Evolutionary conservation across 2,888 invertebrate species (phyloP).

Genomic region (Parascotia fuliginaria): DNA sequence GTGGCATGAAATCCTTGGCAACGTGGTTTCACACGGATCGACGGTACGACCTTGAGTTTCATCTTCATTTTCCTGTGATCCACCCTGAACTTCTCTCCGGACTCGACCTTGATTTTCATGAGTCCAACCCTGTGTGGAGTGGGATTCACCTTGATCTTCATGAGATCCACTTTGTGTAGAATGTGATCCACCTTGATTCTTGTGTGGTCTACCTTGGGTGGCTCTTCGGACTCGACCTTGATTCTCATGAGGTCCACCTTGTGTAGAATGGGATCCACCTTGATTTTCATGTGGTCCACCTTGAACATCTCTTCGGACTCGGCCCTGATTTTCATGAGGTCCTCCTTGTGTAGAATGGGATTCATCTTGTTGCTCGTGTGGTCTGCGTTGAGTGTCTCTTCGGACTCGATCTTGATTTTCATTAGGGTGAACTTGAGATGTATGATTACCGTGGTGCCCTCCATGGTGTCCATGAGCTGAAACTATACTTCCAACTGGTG

Average conservation of each 20-base stretch:
- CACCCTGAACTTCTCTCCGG: neutral
- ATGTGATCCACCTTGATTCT: neutral
- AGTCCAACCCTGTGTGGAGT: constrained; percentile 11
- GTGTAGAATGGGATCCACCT: constrained; percentile 10
- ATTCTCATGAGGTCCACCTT: constrained; percentile 26
- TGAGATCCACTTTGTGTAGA: constrained; percentile 10
- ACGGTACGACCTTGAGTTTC: too few relatives aligned
- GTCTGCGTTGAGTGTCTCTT: neutral
- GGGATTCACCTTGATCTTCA: constrained; percentile 13
- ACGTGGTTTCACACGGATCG: too few relatives aligned
- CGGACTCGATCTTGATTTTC: neutral
- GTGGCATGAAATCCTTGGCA: constrained; percentile 41
- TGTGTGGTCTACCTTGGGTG: neutral
- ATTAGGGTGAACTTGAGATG: neutral
- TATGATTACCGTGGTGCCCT: neutral
- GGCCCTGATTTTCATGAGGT: neutral
- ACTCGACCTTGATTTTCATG: constrained; percentile 28
- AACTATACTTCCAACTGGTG: neutral
- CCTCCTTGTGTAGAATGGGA: neutral
- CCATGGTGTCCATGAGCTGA: neutral
- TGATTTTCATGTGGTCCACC: constrained; percentile 22
- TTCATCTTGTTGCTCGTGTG: neutral
- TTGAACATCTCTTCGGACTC: constrained; percentile 5
- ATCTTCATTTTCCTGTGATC: too few relatives aligned
- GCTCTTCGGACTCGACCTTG: constrained; percentile 13